Conservation (phyloP, 2,888 invertebrate genomes). For the Marasmarcha lunaedactyla region DNA sequence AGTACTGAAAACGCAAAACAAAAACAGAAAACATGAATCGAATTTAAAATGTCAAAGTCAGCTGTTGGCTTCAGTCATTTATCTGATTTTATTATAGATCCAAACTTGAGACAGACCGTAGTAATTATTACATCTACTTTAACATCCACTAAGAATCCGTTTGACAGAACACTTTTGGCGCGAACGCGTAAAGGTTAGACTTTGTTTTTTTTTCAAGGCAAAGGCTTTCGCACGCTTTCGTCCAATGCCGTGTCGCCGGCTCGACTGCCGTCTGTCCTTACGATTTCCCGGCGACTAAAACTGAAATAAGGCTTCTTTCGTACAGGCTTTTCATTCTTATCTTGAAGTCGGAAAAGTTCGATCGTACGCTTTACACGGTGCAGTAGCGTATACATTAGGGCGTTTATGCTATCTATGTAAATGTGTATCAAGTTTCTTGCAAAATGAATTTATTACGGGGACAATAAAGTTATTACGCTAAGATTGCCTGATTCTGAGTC, state of each 20-base stretch:
- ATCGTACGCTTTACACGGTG: neutral
- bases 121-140: constrained; percentile 17
- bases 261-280: neutral
- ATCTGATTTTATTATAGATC: constrained; percentile 19
- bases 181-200: neutral
- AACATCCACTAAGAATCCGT: neutral
- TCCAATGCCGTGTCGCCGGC: neutral
- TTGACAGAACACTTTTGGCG: neutral
- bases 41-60: constrained; percentile 22
- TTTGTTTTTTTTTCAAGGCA: constrained; percentile 3
- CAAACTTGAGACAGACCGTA: no score
- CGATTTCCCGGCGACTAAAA: neutral
- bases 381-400: neutral
- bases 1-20: constrained; percentile 9
- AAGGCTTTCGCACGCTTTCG: constrained; percentile 1
- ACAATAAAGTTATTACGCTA: no score
- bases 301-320: neutral
- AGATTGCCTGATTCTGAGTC: no score
- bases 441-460: no score
- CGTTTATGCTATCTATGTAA: neutral
- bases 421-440: neutral
- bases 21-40: constrained; percentile 13
- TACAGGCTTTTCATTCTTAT: constrained; percentile 1
- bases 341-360: neutral
- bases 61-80: constrained; percentile 19